Conservation (phyloP, 2,113 vertebrate species). For the Megatriorchis doriae region DNA sequence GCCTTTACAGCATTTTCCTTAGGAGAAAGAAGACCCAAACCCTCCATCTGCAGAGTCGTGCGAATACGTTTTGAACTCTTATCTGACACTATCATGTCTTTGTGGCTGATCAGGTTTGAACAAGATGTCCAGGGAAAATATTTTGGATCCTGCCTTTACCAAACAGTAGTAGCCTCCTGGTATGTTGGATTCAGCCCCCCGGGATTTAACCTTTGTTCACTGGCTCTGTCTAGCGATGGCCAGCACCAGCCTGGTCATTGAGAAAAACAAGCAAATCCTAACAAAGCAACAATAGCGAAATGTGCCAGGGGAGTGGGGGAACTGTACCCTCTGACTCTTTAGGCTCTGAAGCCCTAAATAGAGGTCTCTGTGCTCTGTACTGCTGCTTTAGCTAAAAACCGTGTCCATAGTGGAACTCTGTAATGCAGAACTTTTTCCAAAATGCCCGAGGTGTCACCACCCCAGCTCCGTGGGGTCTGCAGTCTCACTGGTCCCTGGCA, state of each 20-base stretch:
- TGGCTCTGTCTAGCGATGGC: background rate
- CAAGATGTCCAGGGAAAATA: background rate
- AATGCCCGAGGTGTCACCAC: background rate
- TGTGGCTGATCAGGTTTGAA: background rate
- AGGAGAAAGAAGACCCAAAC: background rate
- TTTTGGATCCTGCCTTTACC: background rate
- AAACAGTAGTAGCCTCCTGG: background rate
- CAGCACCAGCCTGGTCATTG: background rate
- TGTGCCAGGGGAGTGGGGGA: background rate
- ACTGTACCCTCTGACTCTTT: background rate
- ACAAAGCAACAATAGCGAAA: background rate
- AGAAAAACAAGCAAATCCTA: background rate
- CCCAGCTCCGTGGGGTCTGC: background rate
- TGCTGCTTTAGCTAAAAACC: background rate
- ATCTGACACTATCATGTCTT: background rate
- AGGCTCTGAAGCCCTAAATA: background rate
- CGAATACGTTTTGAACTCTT: background rate
- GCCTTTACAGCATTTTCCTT: background rate
- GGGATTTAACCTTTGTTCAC: background rate
- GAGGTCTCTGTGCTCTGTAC: background rate
- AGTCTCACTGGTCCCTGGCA: background rate
- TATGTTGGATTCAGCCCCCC: background rate
- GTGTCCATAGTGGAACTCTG: rapidly evolving
- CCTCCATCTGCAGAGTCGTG: background rate
- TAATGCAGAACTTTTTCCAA: background rate